Conservation (phyloP, 2,113 vertebrate genomes). For the Etheostoma cragini region DNA sequence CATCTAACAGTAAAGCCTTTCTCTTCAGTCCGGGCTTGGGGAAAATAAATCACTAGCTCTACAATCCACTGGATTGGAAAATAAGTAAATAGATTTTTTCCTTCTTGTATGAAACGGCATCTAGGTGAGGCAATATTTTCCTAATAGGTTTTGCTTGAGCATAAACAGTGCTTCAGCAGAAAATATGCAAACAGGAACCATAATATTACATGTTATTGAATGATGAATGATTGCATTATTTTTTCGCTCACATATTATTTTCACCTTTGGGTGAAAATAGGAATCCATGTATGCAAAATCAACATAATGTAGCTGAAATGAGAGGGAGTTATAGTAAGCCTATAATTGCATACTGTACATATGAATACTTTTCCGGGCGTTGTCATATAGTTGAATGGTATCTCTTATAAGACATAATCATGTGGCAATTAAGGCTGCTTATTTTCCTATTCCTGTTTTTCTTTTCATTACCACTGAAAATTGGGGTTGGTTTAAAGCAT, state of each 20-base stretch:
- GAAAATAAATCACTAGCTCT: slow-evolving; percentile 67
- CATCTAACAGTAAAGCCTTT: slow-evolving; percentile 65
- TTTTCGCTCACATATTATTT: slow-evolving; percentile 55
- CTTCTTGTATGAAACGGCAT: slow-evolving; percentile 64
- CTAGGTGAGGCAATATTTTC: slow-evolving; percentile 70
- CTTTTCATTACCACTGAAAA: slow-evolving; percentile 15
- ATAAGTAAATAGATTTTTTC: slow-evolving; percentile 74
- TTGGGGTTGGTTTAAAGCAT: slow-evolving; percentile 38
- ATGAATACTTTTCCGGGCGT: slow-evolving; percentile 55
- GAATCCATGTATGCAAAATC: slow-evolving; percentile 66
- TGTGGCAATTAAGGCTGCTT: slow-evolving; percentile 53
- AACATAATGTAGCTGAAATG: slow-evolving; percentile 58
- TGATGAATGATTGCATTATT: slow-evolving; percentile 71
- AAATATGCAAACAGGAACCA: slow-evolving; percentile 70
- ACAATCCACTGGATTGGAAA: slow-evolving; percentile 79
- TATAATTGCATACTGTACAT: slow-evolving; percentile 47
- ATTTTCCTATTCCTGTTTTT: slow-evolving; percentile 12
- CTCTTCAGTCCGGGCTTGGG: slow-evolving; percentile 52
- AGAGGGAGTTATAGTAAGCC: slow-evolving; percentile 55
- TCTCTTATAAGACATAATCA: slow-evolving; percentile 38
- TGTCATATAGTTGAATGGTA: slow-evolving; percentile 38
- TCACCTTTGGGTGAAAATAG: slow-evolving; percentile 62
- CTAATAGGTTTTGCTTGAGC: slow-evolving; percentile 75
- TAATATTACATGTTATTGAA: slow-evolving; percentile 71
- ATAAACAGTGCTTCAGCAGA: slow-evolving; percentile 71